Percentiles rank a stretch among this genome's conserved stretches.
Evolutionary conservation across 1,140 invertebrate genomes (phyloP).

Genomic region (Drosophila athabasca): DNA sequence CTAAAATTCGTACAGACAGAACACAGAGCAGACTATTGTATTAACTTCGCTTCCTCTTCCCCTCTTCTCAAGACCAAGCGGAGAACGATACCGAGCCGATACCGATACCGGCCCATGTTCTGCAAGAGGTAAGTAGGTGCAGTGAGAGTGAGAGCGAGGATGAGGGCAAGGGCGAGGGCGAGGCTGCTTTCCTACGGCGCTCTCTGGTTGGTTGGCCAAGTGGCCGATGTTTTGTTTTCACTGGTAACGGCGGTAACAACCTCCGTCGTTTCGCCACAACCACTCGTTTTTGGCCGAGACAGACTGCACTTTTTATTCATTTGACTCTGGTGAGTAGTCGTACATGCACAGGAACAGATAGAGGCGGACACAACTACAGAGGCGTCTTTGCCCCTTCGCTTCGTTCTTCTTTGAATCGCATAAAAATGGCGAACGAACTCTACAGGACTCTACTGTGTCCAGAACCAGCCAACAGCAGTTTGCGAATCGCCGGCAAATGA

Average conservation of each 20-base stretch:
- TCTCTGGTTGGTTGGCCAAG: conserved; percentile 67
- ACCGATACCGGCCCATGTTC: conserved; percentile 9
- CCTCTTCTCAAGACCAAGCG: too few species aligned
- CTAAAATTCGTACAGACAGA: too few species aligned
- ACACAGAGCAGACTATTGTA: too few species aligned
- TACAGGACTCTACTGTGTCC: conserved; percentile 17
- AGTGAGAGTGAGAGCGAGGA: not conserved
- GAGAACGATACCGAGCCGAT: not conserved
- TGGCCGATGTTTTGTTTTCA: conserved; percentile 51
- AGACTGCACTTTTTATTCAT: conserved; percentile 60
- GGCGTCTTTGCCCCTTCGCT: conserved; percentile 17
- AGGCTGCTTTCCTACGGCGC: conserved; percentile 24
- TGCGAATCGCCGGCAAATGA: conserved; percentile 56
- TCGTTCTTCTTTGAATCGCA: conserved; percentile 24
- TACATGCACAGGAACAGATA: not conserved
- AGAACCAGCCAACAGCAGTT: conserved; percentile 52
- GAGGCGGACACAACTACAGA: conserved; percentile 5
- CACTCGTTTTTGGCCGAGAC: conserved; percentile 45
- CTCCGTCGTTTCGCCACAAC: conserved; percentile 50
- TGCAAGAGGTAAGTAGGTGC: conserved; percentile 9
- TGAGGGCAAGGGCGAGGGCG: not conserved
- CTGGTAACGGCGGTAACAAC: conserved; percentile 20
- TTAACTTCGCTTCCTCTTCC: too few species aligned
- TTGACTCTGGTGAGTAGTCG: conserved; percentile 17
- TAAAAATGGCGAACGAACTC: conserved; percentile 41